These are phyloP conservation scores for Ganaspis brasiliensis DNA, from an alignment of 2,888 invertebrate species.

Conservation along the genomic window DNA sequence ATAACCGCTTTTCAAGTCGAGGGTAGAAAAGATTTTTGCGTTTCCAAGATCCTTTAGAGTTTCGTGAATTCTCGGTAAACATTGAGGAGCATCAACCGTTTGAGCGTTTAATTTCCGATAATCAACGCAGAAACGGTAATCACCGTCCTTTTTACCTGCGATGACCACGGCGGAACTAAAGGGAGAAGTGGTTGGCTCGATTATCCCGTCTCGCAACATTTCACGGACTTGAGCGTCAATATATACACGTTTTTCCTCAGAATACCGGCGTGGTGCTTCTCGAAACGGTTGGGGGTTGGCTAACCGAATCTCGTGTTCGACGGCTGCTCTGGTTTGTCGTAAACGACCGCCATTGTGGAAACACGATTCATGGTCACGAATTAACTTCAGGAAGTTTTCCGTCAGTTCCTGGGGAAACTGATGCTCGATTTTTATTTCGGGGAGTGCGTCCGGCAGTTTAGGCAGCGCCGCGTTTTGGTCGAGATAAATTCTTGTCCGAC, in stretches of 20 bases:
- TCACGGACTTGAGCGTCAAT: conserved; percentile 47
- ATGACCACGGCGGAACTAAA: not conserved
- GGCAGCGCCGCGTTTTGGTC: not conserved
- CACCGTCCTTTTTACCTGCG: not conserved
- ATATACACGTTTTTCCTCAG: conserved; percentile 57
- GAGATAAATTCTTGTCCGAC: not conserved
- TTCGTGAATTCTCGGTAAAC: not conserved
- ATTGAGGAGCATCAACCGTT: not conserved
- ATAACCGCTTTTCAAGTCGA: not conserved
- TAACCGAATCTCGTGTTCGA: conserved; percentile 30
- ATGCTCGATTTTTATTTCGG: not conserved
- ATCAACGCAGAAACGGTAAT: not conserved
- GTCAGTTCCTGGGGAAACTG: not conserved
- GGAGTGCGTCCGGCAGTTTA: too few relatives aligned
- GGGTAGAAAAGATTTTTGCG: not conserved
- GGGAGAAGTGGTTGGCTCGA: conserved; percentile 10
- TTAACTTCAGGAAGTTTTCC: not conserved
- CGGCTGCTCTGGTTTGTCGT: not conserved
- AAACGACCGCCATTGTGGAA: not conserved
- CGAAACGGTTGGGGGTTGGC: not conserved
- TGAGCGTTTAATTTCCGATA: not conserved
- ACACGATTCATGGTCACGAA: not conserved
- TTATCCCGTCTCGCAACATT: conserved; percentile 36
- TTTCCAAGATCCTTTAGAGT: not conserved
- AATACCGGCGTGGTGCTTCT: conserved; percentile 37